phyloP scores from a whole-genome alignment of 1,140 invertebrate species.

The Zaprionus lachaisei region DNA sequence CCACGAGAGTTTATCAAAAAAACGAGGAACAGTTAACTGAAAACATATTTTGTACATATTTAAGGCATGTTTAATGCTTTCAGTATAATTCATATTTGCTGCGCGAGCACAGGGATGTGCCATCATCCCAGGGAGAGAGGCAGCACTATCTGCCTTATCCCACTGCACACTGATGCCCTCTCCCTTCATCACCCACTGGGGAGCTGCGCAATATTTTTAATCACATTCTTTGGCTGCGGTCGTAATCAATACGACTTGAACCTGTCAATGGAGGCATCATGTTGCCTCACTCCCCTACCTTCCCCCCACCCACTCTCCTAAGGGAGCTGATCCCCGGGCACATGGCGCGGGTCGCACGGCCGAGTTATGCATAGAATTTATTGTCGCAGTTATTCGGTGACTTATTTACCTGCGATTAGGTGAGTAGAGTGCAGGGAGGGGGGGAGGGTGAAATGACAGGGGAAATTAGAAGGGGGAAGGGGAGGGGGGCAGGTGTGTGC shows the following conservation, averaged over 20 bases:
- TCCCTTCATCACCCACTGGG: not conserved
- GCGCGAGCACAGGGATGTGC: not conserved
- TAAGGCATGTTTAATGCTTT: not conserved
- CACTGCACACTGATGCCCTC: not conserved
- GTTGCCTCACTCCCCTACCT: not conserved
- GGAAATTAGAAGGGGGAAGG: too few relatives aligned
- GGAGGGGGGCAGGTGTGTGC: not conserved
- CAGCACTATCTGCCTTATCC: not conserved
- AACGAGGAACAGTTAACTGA: too few relatives aligned
- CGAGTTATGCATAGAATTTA: constrained; percentile 33
- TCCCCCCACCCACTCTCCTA: not conserved
- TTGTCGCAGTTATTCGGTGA: constrained; percentile 39
- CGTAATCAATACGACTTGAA: constrained; percentile 3
- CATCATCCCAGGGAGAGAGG: not conserved
- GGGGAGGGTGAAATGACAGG: not conserved
- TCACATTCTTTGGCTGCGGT: not conserved
- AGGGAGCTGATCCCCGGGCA: constrained; percentile 4
- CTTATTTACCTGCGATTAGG: constrained; percentile 24
- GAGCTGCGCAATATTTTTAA: constrained; percentile 1
- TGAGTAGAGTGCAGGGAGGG: not conserved
- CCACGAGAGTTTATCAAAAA: too few relatives aligned
- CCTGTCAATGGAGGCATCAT: not conserved
- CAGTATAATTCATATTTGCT: not conserved
- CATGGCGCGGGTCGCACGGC: constrained; percentile 9
- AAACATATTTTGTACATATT: not conserved